phyloP scores from a whole-genome alignment of 2,888 invertebrate species.

The Brachyptera risi region DNA sequence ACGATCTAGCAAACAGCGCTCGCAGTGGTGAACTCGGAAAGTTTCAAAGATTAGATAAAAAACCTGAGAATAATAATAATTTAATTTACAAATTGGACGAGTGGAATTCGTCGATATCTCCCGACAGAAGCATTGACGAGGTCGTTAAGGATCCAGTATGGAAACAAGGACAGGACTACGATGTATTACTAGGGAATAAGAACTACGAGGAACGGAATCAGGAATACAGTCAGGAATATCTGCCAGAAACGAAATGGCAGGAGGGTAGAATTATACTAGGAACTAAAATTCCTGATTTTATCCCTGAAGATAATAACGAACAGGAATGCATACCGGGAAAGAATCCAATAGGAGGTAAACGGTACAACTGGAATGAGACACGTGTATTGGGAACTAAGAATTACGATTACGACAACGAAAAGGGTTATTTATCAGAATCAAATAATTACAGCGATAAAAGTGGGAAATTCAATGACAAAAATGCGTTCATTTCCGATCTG shows the following conservation, averaged over 20 bases:
- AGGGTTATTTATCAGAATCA: not conserved
- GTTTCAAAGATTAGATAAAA: not conserved
- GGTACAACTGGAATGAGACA: conserved; percentile 10
- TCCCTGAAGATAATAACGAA: not conserved
- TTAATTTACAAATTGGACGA: not conserved
- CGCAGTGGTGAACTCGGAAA: not conserved
- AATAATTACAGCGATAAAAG: not conserved
- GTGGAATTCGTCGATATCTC: not conserved
- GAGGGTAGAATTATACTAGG: not conserved
- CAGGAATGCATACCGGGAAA: not conserved
- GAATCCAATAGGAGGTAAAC: not conserved
- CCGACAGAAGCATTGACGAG: not conserved
- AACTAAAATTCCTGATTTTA: not conserved
- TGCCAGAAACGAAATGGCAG: not conserved
- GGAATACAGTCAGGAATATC: not conserved
- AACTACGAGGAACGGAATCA: too few species aligned
- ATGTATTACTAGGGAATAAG: not conserved
- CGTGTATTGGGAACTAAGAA: not conserved
- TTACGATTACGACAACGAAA: not conserved
- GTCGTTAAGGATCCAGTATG: not conserved
- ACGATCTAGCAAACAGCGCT: not conserved
- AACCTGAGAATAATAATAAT: not conserved
- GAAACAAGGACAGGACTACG: not conserved
- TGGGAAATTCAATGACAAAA: not conserved
- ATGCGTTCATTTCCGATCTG: not conserved